phyloP scores from a whole-genome alignment of 1,140 invertebrate genomes.

The Temnothorax longispinosus region DNA sequence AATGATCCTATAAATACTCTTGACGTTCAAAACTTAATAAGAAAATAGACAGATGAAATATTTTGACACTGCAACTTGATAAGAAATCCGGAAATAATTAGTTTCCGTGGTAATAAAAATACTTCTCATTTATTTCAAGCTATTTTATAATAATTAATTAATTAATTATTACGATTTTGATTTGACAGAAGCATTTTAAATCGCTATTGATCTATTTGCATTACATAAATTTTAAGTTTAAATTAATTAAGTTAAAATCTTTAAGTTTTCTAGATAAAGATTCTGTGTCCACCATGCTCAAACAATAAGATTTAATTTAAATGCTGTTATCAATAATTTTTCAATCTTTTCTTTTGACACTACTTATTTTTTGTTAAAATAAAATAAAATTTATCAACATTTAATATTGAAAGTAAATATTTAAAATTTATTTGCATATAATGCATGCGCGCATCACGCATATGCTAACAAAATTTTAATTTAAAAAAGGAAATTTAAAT shows the following conservation, averaged over 20 bases:
- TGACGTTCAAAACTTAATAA: constrained; percentile 17
- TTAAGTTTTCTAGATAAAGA: not conserved
- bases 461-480: not conserved
- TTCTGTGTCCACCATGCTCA: too few relatives aligned
- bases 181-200: not conserved
- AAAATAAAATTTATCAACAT: not conserved
- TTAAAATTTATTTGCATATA: not conserved
- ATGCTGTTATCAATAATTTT: not conserved
- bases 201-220: not conserved
- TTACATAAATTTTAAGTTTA: not conserved
- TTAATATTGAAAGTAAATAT: constrained; percentile 5
- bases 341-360: not conserved
- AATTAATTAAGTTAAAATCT: not conserved
- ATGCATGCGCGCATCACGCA: not conserved
- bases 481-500: not conserved
- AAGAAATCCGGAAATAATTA: not conserved
- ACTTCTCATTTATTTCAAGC: constrained; percentile 8
- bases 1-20: constrained; percentile 31
- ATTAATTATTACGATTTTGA: constrained; percentile 23
- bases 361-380: not conserved
- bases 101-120: constrained; percentile 10
- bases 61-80: not conserved
- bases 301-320: not conserved
- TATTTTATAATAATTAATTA: not conserved
- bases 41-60: constrained; percentile 10